These are phyloP conservation scores for Neuroscelio doddi DNA, from an alignment of 2,888 invertebrate genomes.

Conservation along the genomic window DNA sequence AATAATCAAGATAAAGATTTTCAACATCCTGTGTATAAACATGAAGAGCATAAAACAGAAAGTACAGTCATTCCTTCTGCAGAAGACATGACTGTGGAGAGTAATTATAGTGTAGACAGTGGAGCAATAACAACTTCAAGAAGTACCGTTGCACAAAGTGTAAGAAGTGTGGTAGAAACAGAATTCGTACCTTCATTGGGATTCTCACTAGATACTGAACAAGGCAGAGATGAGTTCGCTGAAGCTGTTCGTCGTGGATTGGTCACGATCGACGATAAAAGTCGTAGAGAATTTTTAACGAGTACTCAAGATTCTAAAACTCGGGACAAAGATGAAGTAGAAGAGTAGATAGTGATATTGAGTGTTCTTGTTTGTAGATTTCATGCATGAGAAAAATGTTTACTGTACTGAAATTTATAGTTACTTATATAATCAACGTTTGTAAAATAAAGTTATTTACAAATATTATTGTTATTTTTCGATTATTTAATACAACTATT, in stretches of 20 bases:
- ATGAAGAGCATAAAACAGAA: neutral
- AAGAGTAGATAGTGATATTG: conserved; percentile 6
- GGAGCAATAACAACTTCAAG: neutral
- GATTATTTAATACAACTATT: neutral
- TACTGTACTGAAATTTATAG: conserved; percentile 24
- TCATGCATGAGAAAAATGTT: conserved; percentile 21
- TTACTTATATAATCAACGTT: conserved; percentile 15
- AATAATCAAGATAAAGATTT: conserved; percentile 7
- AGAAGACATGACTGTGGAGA: conserved; percentile 2
- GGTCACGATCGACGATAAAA: conserved; percentile 44
- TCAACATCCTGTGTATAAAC: conserved; percentile 24
- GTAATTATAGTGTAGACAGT: conserved; percentile 1
- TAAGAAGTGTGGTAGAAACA: conserved; percentile 57
- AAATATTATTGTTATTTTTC: too few relatives aligned
- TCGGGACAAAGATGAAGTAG: conserved; percentile 5
- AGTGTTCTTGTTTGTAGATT: conserved; percentile 20
- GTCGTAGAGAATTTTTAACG: conserved; percentile 11
- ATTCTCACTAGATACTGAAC: conserved; percentile 65
- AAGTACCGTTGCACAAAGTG: neutral
- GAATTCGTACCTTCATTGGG: conserved; percentile 69
- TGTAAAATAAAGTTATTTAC: conserved; percentile 28
- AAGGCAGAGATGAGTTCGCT: conserved; percentile 64
- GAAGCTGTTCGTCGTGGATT: conserved; percentile 66
- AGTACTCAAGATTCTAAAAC: conserved; percentile 15
- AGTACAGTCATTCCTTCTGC: conserved; percentile 7